Base-by-base conservation (phyloP, 2,113 vertebrate genomes). In the Hippocampus mohnikei region DNA sequence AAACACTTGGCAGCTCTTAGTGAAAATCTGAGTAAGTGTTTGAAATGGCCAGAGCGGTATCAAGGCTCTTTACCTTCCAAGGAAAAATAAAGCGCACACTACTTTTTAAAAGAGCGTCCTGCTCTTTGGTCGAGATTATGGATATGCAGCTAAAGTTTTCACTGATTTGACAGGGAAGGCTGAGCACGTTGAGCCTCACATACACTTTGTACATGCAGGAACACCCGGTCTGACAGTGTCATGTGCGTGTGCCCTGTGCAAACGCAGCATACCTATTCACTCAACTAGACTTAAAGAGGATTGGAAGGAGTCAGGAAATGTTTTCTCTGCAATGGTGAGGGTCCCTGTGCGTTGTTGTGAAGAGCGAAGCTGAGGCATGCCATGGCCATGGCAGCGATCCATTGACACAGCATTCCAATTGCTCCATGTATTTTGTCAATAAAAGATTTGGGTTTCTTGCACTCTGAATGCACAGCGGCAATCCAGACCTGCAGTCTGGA, bases 301-400 rank as follows among this genome's bases (percentile, higher is more conserved):
- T 70, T 83, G 79, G 74, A 82, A 84, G 75, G 79, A 86, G 77
- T 69, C 61, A 74, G 84, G 81, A 84, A 85, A 79, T 77, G 82
- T 83, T 85, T 83, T 81, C 69, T 73, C 77, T 79, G 69, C 63
- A 12, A 21, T 66, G 72, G 23, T 58, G 68, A 81, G 79, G 76
- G 69, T 83, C 67, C 76, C 73, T 70, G 6, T 58, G 5, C 68
- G 70, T 76, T 76, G 73, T 64, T 81, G 70, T 75, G 73, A 66
- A 71, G 72, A n/a, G 69, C 65, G 76, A 84, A 55, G 73, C 71
- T 5, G 68, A 80, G 75, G 84, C 82, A 76, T 83, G 77, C 81
- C 81, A 87, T 70, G 83, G 69, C 76, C 66, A 69, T 83, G 85
- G 78, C 84, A 79, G 84, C 9, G 1, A 20, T 74, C 78, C 78